phyloP scores from a whole-genome alignment of 1,140 invertebrate genomes.

The Pissodes strobi region DNA sequence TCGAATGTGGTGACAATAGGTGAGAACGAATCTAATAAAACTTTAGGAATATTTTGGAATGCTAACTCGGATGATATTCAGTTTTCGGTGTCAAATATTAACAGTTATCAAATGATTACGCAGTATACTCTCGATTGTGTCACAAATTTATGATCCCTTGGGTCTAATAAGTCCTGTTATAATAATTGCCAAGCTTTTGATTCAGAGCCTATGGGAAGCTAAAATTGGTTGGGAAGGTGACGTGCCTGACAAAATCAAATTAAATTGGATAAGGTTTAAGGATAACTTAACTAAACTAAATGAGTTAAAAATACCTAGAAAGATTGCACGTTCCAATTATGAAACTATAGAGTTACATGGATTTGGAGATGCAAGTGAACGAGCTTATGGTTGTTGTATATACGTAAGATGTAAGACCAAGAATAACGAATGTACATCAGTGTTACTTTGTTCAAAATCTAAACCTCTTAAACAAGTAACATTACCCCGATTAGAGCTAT shows the following conservation, averaged over 20 bases:
- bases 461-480: conserved; percentile 10
- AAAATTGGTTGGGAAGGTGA: conserved; percentile 24
- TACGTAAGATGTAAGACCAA: not conserved
- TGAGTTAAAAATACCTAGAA: conserved; percentile 1
- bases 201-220: conserved; percentile 11
- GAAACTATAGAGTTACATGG: conserved; percentile 6
- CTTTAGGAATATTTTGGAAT: no score
- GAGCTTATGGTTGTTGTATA: conserved; percentile 2
- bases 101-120: no score
- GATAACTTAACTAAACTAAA: not conserved
- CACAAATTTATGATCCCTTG: no score
- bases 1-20: no score
- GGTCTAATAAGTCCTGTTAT: no score
- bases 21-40: no score
- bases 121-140: no score
- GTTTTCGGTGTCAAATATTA: no score
- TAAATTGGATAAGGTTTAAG: conserved; percentile 1
- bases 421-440: not conserved
- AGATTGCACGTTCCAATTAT: not conserved
- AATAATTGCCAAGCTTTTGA: conserved; percentile 11
- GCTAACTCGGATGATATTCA: no score
- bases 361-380: conserved; percentile 24
- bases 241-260: conserved; percentile 5
- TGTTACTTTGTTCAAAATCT: conserved; percentile 12
- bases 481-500: conserved; percentile 9